A percentile compares a stretch with the other conserved stretches of the same genome.
Evolutionary conservation across 2,113 vertebrate genomes (phyloP).

Genomic region (Brevimyrus niger): DNA sequence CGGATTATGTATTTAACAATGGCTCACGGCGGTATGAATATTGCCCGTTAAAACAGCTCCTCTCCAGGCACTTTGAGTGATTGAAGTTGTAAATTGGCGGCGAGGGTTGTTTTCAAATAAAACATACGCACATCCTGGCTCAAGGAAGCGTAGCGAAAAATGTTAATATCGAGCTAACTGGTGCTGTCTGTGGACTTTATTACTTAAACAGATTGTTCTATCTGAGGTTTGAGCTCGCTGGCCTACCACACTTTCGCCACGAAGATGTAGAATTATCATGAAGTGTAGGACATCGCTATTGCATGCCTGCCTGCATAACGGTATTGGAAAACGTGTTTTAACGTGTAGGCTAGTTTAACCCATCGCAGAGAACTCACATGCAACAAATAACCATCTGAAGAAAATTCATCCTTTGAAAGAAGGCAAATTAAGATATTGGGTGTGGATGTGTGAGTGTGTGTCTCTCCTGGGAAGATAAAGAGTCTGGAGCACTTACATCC

Average conservation of each 20-base stretch:
- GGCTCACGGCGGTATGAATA: neutral
- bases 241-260: neutral
- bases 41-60: neutral
- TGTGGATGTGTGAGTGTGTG: conserved; percentile 11
- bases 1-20: neutral
- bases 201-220: neutral
- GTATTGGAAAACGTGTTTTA: neutral
- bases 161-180: neutral
- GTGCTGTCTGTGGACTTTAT: neutral
- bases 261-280: neutral
- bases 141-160: neutral
- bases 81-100: neutral
- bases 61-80: neutral
- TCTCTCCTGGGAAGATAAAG: neutral
- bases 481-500: neutral
- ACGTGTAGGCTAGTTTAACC: neutral
- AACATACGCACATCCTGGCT: neutral
- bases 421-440: neutral
- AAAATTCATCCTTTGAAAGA: neutral
- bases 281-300: neutral
- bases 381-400: neutral
- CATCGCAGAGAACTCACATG: neutral
- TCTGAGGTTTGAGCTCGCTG: neutral
- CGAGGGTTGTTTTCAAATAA: neutral
- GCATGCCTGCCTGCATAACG: neutral